Evolutionary conservation across 1,140 invertebrate species (phyloP).

Genomic region (Drosophila trapezifrons): DNA sequence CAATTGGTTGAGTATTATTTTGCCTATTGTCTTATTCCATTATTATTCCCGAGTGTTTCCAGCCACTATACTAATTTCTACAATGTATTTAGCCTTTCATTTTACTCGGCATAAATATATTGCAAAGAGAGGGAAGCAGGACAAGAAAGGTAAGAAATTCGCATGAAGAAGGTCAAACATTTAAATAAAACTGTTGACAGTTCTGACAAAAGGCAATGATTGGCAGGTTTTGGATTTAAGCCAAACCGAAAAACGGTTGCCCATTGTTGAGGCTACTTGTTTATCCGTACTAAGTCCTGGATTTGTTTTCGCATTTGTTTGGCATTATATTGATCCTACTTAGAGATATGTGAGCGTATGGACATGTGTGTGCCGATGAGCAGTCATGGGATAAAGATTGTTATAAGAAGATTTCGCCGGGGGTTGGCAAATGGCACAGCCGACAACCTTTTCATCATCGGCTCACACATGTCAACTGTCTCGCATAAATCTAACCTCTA

Average conservation of each 20-base stretch:
- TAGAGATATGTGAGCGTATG: slow-evolving; percentile 22
- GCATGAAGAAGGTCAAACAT: slow-evolving; percentile 48
- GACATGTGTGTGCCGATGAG: slow-evolving; percentile 12
- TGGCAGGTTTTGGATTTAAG: slow-evolving; percentile 35
- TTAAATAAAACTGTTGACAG: slow-evolving; percentile 51
- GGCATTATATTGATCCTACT: slow-evolving; percentile 59
- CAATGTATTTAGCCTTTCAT: not conserved
- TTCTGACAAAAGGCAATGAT: slow-evolving; percentile 47
- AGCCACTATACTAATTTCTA: not conserved
- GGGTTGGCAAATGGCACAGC: slow-evolving; percentile 28
- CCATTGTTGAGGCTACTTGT: slow-evolving; percentile 45
- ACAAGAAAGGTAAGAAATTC: slow-evolving; percentile 13
- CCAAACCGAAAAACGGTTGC: slow-evolving; percentile 25
- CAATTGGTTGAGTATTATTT: too few species aligned
- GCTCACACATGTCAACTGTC: slow-evolving; percentile 58
- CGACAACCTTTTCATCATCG: slow-evolving; percentile 42
- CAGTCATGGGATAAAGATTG: slow-evolving; percentile 17
- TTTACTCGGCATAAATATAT: not conserved
- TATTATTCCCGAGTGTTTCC: too few species aligned
- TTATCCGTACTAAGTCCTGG: slow-evolving; percentile 46
- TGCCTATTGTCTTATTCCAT: not conserved
- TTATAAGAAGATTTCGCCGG: slow-evolving; percentile 32
- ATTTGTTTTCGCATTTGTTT: slow-evolving; percentile 52
- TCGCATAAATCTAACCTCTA: slow-evolving; percentile 66
- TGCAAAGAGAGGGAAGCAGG: not conserved